Evolutionary conservation across 2,888 invertebrate genomes (phyloP), one percentile per base, ranked within the genome.

Genomic region (Rhagonycha lutea): DNA sequence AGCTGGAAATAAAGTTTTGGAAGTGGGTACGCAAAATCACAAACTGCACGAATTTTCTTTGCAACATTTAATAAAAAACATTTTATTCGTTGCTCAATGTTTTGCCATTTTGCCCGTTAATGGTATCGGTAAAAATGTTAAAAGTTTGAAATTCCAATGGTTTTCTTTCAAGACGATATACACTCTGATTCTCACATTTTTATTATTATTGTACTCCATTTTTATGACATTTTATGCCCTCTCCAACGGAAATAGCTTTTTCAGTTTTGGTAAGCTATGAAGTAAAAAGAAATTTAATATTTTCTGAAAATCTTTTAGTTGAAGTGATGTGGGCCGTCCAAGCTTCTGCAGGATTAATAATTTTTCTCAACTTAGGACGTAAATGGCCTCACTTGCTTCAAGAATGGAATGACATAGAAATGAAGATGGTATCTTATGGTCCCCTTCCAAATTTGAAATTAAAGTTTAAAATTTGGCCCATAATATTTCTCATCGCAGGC

Each of bases 401-500:
- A 69, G 60, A 72, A n/a, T 80, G 80, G 80, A 47, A 61, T 10
- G 61, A 72, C 63, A 77, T 80, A 70, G 80, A 80, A 73, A 63
- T 61, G 11, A 14, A 14, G 8, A 77, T 78, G 76, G 8, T 32
- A 18, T 32, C 14, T 28, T 68, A 75, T 60, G 73, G 69, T 11
- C 67, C 72, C 12, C 11, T 74, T 14, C n/a, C 62, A 12, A 70
- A 68, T 70, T 68, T 76, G 28, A 71, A 69, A 18, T 24, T 61
- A 28, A 69, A 63, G 29, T 78, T 76, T 29, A 62, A n/a, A 47
- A 61, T 72, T 23, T 47, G 70, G 11, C 28, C 74, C 23, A 3
- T 73, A n/a, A 12, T 73, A 28, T 79, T 72, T 62, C 61, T 79
- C 4, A 14, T 78, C 26, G 12, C 67, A 7, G 76, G 75, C 4